Percentiles rank a stretch among this genome's conserved stretches.
phyloP scores from a whole-genome alignment of 1,140 invertebrate species.

The Magallana gigas region DNA sequence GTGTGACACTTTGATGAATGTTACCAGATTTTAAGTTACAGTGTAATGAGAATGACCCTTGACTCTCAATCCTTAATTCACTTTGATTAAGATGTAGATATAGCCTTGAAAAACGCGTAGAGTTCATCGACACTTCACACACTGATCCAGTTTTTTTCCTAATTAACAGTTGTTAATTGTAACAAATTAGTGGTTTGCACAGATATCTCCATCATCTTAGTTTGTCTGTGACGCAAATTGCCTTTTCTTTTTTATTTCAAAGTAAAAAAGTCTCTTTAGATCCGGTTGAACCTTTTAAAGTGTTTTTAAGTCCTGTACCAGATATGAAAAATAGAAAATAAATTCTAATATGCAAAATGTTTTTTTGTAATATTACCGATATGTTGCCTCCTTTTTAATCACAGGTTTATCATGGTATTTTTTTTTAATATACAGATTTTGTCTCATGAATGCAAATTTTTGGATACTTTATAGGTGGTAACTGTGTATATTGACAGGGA shows the following conservation, averaged over 20 bases:
- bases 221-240: too few species aligned
- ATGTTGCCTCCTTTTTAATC: not conserved
- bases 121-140: not conserved
- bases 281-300: too few species aligned
- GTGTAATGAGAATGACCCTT: not conserved
- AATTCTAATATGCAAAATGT: too few species aligned
- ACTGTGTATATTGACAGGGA: not conserved
- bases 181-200: not conserved
- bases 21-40: not conserved
- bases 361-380: too few species aligned
- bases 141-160: not conserved
- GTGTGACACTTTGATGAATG: not conserved
- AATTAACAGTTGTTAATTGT: not conserved
- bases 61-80: not conserved
- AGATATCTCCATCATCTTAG: not conserved
- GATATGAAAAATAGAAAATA: too few species aligned
- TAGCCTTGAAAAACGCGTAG: not conserved
- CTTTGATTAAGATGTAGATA: not conserved
- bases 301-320: too few species aligned
- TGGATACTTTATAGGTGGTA: too few species aligned
- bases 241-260: too few species aligned
- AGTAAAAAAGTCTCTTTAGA: too few species aligned
- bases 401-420: not conserved
- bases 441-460: not conserved
- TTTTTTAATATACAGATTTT: not conserved